Evolutionary conservation across 2,797 vertebrate genomes (phyloP).

Genomic region (Cuniculus paca): DNA sequence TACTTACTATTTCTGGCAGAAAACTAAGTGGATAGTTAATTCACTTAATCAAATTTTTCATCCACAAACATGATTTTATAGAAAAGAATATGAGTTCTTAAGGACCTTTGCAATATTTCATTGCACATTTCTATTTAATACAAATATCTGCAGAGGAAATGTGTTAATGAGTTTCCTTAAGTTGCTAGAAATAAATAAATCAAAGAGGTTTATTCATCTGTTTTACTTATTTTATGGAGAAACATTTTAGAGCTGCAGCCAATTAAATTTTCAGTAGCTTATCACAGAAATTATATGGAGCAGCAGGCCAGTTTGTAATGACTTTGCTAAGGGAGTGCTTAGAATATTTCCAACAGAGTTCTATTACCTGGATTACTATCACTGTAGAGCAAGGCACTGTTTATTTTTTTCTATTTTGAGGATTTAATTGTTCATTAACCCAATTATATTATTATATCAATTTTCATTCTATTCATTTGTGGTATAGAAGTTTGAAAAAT

Average conservation of each 20-base stretch:
- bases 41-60: constrained; percentile 67
- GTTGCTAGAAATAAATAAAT: constrained; percentile 85
- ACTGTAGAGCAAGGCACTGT: constrained; percentile 83
- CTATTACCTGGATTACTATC: constrained; percentile 86
- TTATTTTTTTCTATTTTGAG: constrained; percentile 81
- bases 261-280: constrained; percentile 89
- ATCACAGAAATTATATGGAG: constrained; percentile 89
- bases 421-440: constrained; percentile 87
- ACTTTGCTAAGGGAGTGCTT: constrained; percentile 85
- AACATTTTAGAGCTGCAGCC: constrained; percentile 84
- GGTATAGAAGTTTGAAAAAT: constrained; percentile 77
- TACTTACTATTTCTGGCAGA: constrained; percentile 60
- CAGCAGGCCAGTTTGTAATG: constrained; percentile 88
- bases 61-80: constrained; percentile 62
- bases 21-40: constrained; percentile 70
- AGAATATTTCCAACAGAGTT: constrained; percentile 87
- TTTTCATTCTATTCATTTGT: constrained; percentile 81
- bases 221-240: constrained; percentile 85
- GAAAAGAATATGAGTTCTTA: constrained; percentile 63
- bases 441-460: constrained; percentile 86
- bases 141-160: constrained; percentile 77
- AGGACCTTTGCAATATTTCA: constrained; percentile 75
- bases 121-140: constrained; percentile 68
- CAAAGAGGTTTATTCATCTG: constrained; percentile 81
- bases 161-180: constrained; percentile 83